Evolutionary conservation across 2,797 vertebrate genomes (phyloP), one percentile per base, ranked within the genome.

Genomic region (Cryptoprocta ferox): DNA sequence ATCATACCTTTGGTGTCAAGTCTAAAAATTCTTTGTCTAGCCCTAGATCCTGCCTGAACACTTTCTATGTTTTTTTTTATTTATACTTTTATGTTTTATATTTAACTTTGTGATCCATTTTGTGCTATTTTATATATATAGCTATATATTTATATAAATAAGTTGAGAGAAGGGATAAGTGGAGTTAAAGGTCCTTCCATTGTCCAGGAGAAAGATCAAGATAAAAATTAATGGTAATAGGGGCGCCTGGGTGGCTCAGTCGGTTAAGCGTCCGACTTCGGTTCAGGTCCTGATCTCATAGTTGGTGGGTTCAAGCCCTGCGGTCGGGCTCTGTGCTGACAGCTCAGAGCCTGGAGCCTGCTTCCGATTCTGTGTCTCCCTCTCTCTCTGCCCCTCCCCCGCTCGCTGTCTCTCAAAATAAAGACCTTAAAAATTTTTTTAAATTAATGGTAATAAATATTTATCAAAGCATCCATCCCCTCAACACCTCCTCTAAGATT

Each of bases 201-300:
- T 93, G 66, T 91, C 35, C 56, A 88, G 56, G 61, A 94, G 78
- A 92, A 95, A 73, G 21, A 97, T 76, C 89, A 96, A 85, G n/a
- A 61, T 45, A 89, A 95, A 94, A 42, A 90, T 75, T 80, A 92
- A 45, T 80, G 59, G 45, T 80, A 92, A 45, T 80, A 66, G 45
- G 45, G 45, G 45, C 45, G 11, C 45, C 45, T 48, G 45, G 45
- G 45, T 48, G 45, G 45, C 45, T 48, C 12, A 48, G 45, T 48
- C 11, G 45, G 45, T 48, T 48, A 48, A 48, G 45, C 11, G 45
- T 48, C 45, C 45, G 11, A 48, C 45, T 48, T 48, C 12, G 11
- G 45, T 10, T 12, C 12, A 48, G 45, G 45, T 48, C 12, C 11
- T 48, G 45, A 48, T 48, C 45, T 48, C 45, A 13, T 10, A 13